A percentile compares a stretch with the other conserved stretches of the same genome.
Conservation (phyloP, 1,140 invertebrate genomes). For the Rhagoletis zephyria region DNA sequence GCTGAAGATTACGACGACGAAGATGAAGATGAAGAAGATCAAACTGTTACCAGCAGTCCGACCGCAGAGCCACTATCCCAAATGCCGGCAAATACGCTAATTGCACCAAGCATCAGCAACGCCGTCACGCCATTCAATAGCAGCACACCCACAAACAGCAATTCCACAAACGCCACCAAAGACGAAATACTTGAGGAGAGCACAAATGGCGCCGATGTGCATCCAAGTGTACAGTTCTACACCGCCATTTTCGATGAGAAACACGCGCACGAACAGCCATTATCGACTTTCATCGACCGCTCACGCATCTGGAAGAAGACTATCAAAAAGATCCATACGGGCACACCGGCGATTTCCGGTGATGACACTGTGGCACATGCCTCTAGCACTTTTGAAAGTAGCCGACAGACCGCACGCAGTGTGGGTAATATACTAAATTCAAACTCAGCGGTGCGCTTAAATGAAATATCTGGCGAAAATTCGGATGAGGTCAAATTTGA, state of each 20-base stretch:
- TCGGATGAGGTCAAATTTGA: constrained; percentile 70
- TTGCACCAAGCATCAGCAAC: constrained; percentile 57
- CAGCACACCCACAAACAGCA: constrained; percentile 65
- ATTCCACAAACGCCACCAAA: constrained; percentile 67
- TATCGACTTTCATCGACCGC: constrained; percentile 68
- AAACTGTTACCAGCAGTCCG: constrained; percentile 58
- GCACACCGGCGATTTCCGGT: constrained; percentile 8
- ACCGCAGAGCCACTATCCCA: constrained; percentile 57
- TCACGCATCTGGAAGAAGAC: constrained; percentile 69
- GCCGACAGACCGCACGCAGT: constrained; percentile 64
- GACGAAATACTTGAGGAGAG: constrained; percentile 71
- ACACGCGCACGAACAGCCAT: constrained; percentile 67
- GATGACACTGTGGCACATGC: constrained; percentile 47
- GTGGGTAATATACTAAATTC: constrained; percentile 57
- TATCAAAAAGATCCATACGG: constrained; percentile 57
- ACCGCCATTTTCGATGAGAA: constrained; percentile 70
- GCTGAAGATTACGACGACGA: constrained; percentile 64
- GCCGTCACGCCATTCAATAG: constrained; percentile 53
- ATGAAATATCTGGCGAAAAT: constrained; percentile 66
- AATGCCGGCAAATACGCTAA: constrained; percentile 44
- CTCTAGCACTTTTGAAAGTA: constrained; percentile 56
- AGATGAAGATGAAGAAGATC: constrained; percentile 56
- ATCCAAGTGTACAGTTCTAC: constrained; percentile 71
- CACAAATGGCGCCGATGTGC: constrained; percentile 62
- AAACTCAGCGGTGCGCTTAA: constrained; percentile 61